Evolutionary conservation across 2,888 invertebrate species (phyloP).

Genomic region (Drosophila quinaria): DNA sequence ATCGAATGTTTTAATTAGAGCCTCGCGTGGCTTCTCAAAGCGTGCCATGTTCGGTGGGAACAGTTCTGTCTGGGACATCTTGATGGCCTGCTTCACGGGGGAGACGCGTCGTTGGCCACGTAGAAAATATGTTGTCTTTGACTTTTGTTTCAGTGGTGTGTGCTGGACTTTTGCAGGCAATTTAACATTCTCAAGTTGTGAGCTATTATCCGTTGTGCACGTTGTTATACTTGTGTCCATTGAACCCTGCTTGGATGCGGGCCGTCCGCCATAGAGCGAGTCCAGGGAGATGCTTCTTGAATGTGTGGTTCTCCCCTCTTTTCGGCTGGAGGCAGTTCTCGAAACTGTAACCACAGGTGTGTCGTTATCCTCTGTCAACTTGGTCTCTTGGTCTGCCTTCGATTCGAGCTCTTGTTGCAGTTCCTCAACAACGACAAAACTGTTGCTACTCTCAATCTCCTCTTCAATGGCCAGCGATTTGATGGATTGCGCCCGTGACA

Average conservation of each 20-base stretch:
- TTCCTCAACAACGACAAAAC: conserved; percentile 70
- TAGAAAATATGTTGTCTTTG: conserved; percentile 83
- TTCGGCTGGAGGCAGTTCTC: conserved; percentile 18
- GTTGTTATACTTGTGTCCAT: conserved; percentile 57
- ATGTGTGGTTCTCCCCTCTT: conserved; percentile 39
- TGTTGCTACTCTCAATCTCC: conserved; percentile 80
- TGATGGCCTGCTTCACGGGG: conserved; percentile 83
- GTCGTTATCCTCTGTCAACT: conserved; percentile 13
- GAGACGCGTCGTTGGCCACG: conserved; percentile 82
- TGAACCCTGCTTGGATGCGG: conserved; percentile 62
- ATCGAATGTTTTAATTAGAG: conserved; percentile 88
- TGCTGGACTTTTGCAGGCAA: conserved; percentile 53
- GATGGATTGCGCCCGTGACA: conserved; percentile 83
- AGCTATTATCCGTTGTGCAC: conserved; percentile 80
- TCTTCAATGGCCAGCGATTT: conserved; percentile 86
- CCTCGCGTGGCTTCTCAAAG: conserved; percentile 89
- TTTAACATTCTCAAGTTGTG: conserved; percentile 55
- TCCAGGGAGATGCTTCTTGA: conserved; percentile 75
- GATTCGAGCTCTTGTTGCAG: conserved; percentile 51
- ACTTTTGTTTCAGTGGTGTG: conserved; percentile 82
- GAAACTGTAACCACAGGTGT: neutral
- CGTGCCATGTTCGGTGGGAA: conserved; percentile 86
- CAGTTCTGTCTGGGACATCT: conserved; percentile 78
- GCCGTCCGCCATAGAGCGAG: conserved; percentile 74
- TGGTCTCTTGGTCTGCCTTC: conserved; percentile 1